A percentile compares a stretch with the other conserved stretches of the same genome.
Evolutionary conservation across 2,888 invertebrate species (phyloP).

Genomic region (Tenthredo notha): DNA sequence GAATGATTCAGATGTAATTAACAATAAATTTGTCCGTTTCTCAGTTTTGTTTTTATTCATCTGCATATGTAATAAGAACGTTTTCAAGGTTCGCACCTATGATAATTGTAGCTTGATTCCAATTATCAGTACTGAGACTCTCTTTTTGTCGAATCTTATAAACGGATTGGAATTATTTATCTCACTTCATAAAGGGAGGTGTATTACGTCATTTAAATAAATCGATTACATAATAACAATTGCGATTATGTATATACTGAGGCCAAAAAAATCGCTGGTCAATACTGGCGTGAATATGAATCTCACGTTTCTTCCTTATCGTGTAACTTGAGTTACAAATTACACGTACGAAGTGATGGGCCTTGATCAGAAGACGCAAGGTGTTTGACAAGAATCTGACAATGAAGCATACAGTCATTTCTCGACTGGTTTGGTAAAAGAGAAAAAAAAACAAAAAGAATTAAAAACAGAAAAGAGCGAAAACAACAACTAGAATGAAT

Average conservation of each 20-base stretch:
- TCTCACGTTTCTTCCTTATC: not conserved
- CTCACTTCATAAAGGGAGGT: not conserved
- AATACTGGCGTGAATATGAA: not conserved
- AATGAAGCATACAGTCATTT: not conserved
- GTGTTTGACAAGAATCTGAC: not conserved
- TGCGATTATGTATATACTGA: not conserved
- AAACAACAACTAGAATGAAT: not conserved
- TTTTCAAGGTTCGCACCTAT: not conserved
- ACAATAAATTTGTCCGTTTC: not conserved
- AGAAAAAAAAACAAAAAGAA: not conserved
- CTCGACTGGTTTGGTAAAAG: not conserved
- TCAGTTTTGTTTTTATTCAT: not conserved
- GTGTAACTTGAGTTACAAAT: not conserved
- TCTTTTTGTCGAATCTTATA: not conserved
- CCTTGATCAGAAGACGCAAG: conserved; percentile 30
- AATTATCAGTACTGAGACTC: not conserved
- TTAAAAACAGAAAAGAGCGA: not conserved
- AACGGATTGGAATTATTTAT: conserved; percentile 15
- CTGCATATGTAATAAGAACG: not conserved
- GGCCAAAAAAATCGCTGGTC: not conserved
- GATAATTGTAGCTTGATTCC: not conserved
- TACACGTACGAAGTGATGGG: not conserved
- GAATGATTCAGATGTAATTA: not conserved
- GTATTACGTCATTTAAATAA: not conserved
- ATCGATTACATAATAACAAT: conserved; percentile 13